phyloP scores from a whole-genome alignment of 2,797 vertebrate genomes.

The Austrolebias charrua region DNA sequence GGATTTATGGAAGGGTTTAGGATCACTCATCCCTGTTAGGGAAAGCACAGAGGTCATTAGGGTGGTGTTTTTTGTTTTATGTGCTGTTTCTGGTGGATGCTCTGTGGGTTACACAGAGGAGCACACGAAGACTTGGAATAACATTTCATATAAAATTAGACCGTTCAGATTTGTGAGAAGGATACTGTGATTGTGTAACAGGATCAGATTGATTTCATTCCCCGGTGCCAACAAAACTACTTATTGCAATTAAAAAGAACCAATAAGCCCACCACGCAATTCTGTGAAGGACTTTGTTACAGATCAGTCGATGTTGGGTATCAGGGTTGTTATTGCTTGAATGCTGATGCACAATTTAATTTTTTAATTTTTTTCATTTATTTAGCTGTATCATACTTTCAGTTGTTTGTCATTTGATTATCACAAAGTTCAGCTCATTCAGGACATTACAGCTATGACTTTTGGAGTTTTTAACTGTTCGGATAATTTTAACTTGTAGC shows the following conservation, averaged over 20 bases:
- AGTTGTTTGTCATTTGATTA: too few relatives aligned
- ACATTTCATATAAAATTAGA: constrained; percentile 3
- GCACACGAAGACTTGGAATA: neutral
- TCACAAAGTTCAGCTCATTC: too few relatives aligned
- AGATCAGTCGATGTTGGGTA: constrained; percentile 17
- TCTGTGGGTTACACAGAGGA: constrained; percentile 20
- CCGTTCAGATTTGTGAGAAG: constrained; percentile 2
- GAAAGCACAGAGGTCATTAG: constrained; percentile 61
- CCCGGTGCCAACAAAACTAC: neutral
- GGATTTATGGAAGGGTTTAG: constrained; percentile 68
- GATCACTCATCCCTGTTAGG: constrained; percentile 56
- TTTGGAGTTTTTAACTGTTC: too few relatives aligned
- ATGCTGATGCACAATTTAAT: too few relatives aligned
- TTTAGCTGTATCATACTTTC: too few relatives aligned
- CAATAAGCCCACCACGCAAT: constrained; percentile 10
- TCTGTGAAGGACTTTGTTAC: constrained; percentile 14
- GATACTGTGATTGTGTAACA: constrained; percentile 1
- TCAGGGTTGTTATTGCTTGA: too few relatives aligned
- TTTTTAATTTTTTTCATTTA: too few relatives aligned
- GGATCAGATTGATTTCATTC: neutral
- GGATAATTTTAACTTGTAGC: too few relatives aligned
- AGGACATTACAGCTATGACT: too few relatives aligned
- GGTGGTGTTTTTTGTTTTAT: constrained; percentile 39
- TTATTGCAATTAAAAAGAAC: constrained; percentile 1
- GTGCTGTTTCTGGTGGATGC: constrained; percentile 36